phyloP scores from a whole-genome alignment of 30 jellyfish, hydroid and myxozoan species.

The Calvadosia cruxmelitensis region DNA sequence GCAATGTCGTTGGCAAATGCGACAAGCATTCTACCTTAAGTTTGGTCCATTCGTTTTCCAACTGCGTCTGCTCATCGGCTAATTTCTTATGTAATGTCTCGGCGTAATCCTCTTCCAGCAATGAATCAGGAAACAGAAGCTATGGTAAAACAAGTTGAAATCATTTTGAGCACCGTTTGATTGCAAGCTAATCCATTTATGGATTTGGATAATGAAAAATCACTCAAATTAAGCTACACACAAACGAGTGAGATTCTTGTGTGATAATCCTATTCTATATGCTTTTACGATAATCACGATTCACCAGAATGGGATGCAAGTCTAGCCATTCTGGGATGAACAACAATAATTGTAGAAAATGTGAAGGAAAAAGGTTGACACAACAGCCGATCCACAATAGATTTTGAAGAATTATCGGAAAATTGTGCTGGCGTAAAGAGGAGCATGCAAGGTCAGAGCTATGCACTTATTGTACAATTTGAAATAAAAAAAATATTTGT shows the following conservation, averaged over 20 bases:
- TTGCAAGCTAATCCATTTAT: too few species aligned
- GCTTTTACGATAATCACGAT: not conserved
- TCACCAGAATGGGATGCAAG: slow-evolving; percentile 1
- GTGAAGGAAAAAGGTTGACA: too few species aligned
- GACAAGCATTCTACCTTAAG: slow-evolving; percentile 6
- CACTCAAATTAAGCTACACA: not conserved
- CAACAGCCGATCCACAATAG: too few species aligned
- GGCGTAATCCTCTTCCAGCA: slow-evolving; percentile 44
- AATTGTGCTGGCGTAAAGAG: too few species aligned
- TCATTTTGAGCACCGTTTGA: too few species aligned
- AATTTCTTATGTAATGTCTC: slow-evolving; percentile 41
- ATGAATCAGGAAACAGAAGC: slow-evolving; percentile 90
- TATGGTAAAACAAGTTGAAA: not conserved
- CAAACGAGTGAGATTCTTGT: not conserved
- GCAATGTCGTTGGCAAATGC: too few species aligned
- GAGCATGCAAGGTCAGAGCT: not conserved
- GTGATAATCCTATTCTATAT: too few species aligned
- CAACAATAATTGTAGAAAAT: too few species aligned
- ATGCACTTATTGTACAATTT: not conserved
- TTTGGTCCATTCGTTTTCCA: slow-evolving; percentile 23
- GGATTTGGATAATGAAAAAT: slow-evolving; percentile 2
- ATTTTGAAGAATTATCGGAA: too few species aligned
- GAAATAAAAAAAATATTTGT: not conserved
- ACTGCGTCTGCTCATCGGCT: slow-evolving; percentile 53
- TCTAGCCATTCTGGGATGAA: too few species aligned